These are phyloP conservation scores for Ruditapes philippinarum DNA, from an alignment of 1,140 invertebrate species.

Conservation along the genomic window DNA sequence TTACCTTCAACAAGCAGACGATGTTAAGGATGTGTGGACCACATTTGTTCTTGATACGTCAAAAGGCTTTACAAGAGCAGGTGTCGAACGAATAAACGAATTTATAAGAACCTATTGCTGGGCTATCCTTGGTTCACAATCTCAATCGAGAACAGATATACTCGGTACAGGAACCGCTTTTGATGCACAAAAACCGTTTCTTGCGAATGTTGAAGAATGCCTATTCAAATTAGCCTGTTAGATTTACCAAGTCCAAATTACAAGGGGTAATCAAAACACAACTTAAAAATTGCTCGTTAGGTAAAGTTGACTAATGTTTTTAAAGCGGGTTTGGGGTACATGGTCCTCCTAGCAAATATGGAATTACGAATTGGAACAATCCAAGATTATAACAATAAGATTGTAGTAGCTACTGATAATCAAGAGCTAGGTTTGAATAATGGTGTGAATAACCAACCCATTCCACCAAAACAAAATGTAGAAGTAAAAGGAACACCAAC, in stretches of 20 bases:
- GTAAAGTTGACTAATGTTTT: constrained; percentile 57
- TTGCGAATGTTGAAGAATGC: constrained; percentile 26
- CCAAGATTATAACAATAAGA: constrained; percentile 33
- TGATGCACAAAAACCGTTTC: constrained; percentile 53
- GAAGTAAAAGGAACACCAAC: not conserved
- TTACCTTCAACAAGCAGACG: not conserved
- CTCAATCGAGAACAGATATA: constrained; percentile 34
- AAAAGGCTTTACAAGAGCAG: constrained; percentile 25
- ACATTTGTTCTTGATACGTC: constrained; percentile 20
- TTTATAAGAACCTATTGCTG: constrained; percentile 14
- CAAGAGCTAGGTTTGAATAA: constrained; percentile 11
- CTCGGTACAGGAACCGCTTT: constrained; percentile 32
- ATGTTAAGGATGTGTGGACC: constrained; percentile 10
- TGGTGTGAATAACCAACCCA: not conserved
- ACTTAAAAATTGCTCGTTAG: constrained; percentile 47
- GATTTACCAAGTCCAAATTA: constrained; percentile 23
- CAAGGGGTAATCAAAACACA: constrained; percentile 14
- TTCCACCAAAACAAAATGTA: constrained; percentile 27
- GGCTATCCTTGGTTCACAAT: constrained; percentile 44
- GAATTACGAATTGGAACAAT: not conserved
- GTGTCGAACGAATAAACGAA: constrained; percentile 11
- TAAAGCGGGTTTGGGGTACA: constrained; percentile 9
- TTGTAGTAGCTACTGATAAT: constrained; percentile 38
- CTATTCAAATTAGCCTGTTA: not conserved
- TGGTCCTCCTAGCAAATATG: constrained; percentile 34